Evolutionary conservation across 2,797 vertebrate genomes (phyloP), one percentile per base, ranked within the genome.

Genomic region (Sylvilagus floridanus): DNA sequence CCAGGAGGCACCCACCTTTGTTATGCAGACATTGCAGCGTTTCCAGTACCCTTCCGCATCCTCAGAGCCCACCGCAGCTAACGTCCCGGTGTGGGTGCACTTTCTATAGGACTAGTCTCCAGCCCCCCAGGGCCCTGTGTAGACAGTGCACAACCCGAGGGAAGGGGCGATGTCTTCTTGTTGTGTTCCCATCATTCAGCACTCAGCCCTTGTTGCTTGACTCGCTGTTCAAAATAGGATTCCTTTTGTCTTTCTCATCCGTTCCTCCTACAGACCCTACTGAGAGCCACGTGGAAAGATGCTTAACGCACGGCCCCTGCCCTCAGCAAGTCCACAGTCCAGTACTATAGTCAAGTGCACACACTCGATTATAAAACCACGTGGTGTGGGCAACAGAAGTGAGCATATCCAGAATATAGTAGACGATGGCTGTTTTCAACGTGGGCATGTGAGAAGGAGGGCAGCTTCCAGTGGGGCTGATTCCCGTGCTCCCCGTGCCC

Each of bases 341-440:
- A n/a, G 16, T 10, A 32, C 60, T 30, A 12, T 30, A 28, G 60
- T 35, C 65, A 37, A 35, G 47, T 4, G 2, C 4, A 21, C 4
- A 5, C 24, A 9, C 9, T 2, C n/a, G 0, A 0, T 8, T 30
- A 28, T 35, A 16, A 78, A 47, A 60, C 16, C 12, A 7, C 1
- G 2, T 21, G 9, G 19, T 26, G 2, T 28, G 42, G 7, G 1
- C 16, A 5, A 16, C 12, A 16, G 21, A 65, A 26, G 16, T 0
- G 12, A 68, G 63, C 0, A 0, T 35, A 0, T 1, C 0, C 0
- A 65, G 30, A 8, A 42, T 11, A 0, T 5, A 0, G 0, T 1
- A 1, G 50, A 57, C 57, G 26, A 30, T 3, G 0, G 1, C 32
- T 16, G 0, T 37, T 30, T 42, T 68, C 60, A 5, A 8, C 21